Evolutionary conservation across 2,113 vertebrate species (phyloP).

Genomic region (Falco punctatus): DNA sequence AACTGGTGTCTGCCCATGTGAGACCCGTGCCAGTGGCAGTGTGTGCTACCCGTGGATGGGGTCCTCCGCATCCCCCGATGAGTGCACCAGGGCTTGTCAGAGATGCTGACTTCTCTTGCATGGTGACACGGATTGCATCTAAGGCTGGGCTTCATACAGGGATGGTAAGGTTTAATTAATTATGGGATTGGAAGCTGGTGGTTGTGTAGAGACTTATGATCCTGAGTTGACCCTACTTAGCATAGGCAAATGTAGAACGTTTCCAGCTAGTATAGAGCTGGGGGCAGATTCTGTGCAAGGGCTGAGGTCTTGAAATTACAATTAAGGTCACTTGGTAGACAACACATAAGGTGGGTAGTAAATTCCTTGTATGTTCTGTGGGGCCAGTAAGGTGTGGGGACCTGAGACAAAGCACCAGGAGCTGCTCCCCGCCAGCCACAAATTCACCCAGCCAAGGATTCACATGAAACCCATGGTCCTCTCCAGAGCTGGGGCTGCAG

Average conservation of each 20-base stretch:
- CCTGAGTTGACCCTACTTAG: background rate
- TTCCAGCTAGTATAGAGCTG: background rate
- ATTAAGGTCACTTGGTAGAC: background rate
- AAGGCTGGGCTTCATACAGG: background rate
- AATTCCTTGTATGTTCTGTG: background rate
- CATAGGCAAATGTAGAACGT: background rate
- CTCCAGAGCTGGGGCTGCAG: background rate
- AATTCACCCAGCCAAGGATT: background rate
- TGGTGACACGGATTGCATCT: background rate
- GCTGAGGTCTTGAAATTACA: background rate
- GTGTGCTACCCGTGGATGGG: background rate
- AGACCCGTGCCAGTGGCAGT: background rate
- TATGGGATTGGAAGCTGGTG: background rate
- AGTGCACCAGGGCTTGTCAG: background rate
- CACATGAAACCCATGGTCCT: background rate
- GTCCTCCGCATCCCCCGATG: background rate
- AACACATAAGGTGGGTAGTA: background rate
- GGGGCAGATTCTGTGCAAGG: background rate
- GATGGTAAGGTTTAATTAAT: background rate
- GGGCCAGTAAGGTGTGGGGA: background rate
- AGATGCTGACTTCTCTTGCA: background rate
- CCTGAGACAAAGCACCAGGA: background rate
- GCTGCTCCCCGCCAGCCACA: background rate
- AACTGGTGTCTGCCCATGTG: background rate
- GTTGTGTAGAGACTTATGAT: background rate